These are phyloP conservation scores for Harpalus rubripes DNA, from an alignment of 2,888 invertebrate genomes.

Conservation along the genomic window DNA sequence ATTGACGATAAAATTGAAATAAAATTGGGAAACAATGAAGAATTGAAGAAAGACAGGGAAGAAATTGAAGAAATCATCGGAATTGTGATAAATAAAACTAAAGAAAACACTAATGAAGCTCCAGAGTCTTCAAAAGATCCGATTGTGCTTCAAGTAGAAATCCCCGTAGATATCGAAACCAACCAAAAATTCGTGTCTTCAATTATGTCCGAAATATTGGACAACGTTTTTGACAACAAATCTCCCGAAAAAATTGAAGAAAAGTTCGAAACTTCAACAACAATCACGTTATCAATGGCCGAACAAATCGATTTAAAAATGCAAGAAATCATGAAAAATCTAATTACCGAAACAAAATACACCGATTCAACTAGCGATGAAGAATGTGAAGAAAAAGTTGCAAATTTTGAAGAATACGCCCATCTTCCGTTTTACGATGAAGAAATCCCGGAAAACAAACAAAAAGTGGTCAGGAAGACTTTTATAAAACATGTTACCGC, in stretches of 20 bases:
- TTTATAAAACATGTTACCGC: slow-evolving; percentile 72
- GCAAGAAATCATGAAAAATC: slow-evolving; percentile 79
- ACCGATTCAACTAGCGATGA: slow-evolving; percentile 75
- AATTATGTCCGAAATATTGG: not conserved
- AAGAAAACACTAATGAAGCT: too few relatives aligned
- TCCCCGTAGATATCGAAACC: too few relatives aligned
- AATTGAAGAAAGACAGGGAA: not conserved
- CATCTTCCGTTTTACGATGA: slow-evolving; percentile 37
- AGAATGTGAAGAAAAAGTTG: slow-evolving; percentile 73
- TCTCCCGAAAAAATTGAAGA: not conserved
- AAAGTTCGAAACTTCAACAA: not conserved
- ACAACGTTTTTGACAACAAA: slow-evolving; percentile 16
- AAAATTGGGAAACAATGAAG: not conserved
- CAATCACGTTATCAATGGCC: slow-evolving; percentile 68
- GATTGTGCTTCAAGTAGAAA: too few relatives aligned
- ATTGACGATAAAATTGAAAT: too few relatives aligned
- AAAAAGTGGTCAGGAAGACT: slow-evolving; percentile 39
- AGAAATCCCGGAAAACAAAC: slow-evolving; percentile 3
- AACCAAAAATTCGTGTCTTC: not conserved
- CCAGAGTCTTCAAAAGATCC: too few relatives aligned
- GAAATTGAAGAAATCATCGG: not conserved
- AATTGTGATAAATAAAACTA: too few relatives aligned
- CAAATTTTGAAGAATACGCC: not conserved
- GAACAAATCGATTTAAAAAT: slow-evolving; percentile 79
- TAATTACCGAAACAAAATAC: slow-evolving; percentile 76